Conservation (phyloP, 2,888 invertebrate species). For the Aleiodes alternator region DNA sequence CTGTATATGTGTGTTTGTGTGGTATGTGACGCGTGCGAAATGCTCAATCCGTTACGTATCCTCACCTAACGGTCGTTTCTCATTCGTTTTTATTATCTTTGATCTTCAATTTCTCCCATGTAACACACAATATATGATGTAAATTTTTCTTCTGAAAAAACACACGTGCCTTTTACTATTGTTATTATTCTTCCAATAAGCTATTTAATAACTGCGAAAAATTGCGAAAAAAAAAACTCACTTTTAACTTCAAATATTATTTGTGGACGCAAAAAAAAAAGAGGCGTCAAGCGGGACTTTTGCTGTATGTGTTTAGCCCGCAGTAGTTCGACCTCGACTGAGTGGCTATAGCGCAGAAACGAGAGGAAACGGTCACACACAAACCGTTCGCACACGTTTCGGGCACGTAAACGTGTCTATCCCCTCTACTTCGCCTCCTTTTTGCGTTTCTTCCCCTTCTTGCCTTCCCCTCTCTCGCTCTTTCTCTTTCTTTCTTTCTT, state of each 20-base stretch:
- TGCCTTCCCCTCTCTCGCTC: conserved; percentile 33
- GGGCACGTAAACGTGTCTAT: conserved; percentile 44
- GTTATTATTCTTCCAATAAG: too few species aligned
- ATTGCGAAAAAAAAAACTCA: too few species aligned
- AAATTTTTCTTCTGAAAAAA: not conserved
- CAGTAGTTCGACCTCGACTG: conserved; percentile 60
- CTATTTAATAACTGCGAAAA: too few species aligned
- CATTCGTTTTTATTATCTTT: too few species aligned
- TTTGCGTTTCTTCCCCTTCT: conserved; percentile 25
- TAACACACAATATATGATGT: too few species aligned
- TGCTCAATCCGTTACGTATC: not conserved
- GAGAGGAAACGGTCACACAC: conserved; percentile 23
- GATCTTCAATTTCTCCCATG: too few species aligned
- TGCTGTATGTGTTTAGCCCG: conserved; percentile 42
- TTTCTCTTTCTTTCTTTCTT: not conserved
- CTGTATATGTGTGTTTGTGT: too few species aligned
- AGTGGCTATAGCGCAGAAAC: conserved; percentile 42
- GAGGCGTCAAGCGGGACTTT: conserved; percentile 37
- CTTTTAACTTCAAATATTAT: too few species aligned
- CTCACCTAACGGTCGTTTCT: too few species aligned
- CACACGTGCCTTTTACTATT: not conserved
- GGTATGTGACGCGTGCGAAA: not conserved
- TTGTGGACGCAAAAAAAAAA: not conserved
- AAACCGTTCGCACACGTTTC: conserved; percentile 46
- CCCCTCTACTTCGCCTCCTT: conserved; percentile 21